These are phyloP conservation scores for Gymnarchus niloticus DNA, from an alignment of 2,113 vertebrate genomes.

Conservation along the genomic window DNA sequence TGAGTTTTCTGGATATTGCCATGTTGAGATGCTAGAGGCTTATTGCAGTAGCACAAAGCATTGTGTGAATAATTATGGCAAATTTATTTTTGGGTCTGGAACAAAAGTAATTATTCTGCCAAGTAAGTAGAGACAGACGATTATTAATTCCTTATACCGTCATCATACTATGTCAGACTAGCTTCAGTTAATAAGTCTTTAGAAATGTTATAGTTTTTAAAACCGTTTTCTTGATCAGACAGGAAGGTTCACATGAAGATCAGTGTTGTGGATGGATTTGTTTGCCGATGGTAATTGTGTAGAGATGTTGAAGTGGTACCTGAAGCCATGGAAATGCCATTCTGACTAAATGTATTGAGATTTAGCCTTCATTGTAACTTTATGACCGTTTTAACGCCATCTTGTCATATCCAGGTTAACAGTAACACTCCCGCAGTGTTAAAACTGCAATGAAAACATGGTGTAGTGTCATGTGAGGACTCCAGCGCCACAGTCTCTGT, in stretches of 20 bases:
- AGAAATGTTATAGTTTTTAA: background rate
- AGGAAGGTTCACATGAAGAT: background rate
- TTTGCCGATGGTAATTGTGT: background rate
- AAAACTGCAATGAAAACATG: background rate
- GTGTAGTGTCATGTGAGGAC: background rate
- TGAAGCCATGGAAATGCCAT: background rate
- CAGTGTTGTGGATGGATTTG: background rate
- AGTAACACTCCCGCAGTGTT: background rate
- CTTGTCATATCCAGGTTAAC: too few species aligned
- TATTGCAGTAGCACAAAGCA: conserved; percentile 16
- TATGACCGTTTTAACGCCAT: background rate
- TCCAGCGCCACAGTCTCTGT: background rate
- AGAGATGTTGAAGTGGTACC: background rate
- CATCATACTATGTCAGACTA: background rate
- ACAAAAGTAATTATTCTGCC: conserved; percentile 18
- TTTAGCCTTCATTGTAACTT: background rate
- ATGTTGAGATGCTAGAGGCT: conserved; percentile 5
- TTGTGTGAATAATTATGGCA: conserved; percentile 22
- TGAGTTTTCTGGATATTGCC: background rate
- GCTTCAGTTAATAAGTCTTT: background rate
- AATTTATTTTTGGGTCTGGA: conserved; percentile 13
- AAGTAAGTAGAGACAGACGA: conserved; percentile 21
- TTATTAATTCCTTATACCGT: background rate
- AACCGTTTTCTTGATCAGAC: background rate
- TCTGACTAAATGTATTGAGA: background rate